Conservation (phyloP, 2,888 invertebrate genomes). For the Tanytarsus gracilentus region DNA sequence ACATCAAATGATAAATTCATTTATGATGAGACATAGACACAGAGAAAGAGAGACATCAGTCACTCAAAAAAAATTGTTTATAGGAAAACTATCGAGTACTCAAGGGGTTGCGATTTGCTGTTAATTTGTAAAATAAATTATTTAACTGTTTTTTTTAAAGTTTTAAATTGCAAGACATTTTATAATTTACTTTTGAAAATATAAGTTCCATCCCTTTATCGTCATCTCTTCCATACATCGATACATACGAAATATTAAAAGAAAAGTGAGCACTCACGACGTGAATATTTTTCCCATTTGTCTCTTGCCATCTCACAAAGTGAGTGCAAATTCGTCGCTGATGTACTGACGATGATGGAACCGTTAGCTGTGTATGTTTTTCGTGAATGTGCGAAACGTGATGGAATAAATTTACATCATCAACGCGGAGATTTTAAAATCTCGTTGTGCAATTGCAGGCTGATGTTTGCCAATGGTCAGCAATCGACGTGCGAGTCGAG, state of each 20-base stretch:
- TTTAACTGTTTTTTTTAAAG: no score
- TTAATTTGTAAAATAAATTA: neutral
- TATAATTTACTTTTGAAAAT: neutral
- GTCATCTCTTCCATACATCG: no score
- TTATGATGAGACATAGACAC: conserved; percentile 10
- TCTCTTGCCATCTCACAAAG: neutral
- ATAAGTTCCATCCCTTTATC: neutral
- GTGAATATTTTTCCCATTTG: neutral
- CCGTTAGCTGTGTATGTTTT: no score
- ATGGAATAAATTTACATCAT: conserved; percentile 7
- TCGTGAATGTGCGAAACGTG: no score
- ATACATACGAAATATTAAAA: no score
- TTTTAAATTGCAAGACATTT: no score
- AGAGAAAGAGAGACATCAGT: neutral
- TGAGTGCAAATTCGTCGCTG: neutral
- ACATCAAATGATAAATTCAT: conserved; percentile 24
- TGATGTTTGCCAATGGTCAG: neutral
- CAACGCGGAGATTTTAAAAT: neutral
- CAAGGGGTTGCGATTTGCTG: no score
- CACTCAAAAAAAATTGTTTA: neutral
- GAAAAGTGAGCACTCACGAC: neutral
- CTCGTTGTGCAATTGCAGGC: no score
- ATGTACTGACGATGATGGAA: neutral
- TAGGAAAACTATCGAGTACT: no score
- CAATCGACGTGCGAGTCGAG: neutral